Evolutionary conservation across 2,888 invertebrate genomes (phyloP), one percentile per base, ranked within the genome.

Genomic region (Diplolepis rosae): DNA sequence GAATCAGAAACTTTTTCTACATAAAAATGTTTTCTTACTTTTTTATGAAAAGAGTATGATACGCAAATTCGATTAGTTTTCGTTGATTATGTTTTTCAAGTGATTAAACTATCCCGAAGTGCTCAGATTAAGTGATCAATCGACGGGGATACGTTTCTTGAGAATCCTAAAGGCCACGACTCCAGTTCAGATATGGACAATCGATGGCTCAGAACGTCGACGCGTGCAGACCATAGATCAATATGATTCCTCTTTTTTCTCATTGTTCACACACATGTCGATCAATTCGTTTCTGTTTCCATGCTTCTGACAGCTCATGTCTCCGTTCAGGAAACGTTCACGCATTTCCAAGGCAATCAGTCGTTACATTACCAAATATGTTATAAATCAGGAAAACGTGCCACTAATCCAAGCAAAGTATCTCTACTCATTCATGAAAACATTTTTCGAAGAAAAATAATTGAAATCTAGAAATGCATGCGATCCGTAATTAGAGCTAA

Each of bases 271-370:
- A 66, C 75, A 69, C 70, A 24, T 54, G 35, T 70, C 70, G 66
- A 52, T 67, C 67, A 70, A 67, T 73, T 73, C 75, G 73, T 78
- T 78, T 78, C 74, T 77, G 67, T 75, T 74, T 78, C 77, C 77
- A 71, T 77, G 77, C 22, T 35, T 61, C 61, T 61, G 61, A 61
- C 39, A 24, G 61, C 79, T 75, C 74, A 81, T 79, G 80, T 81
- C 84, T 84, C 79, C 81, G 81, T 71, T 78, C 85, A 83, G 87
- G 85, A 87, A 86, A 84, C 83, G 84, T 85, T 84, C 84, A 82
- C 79, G 82, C 84, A 80, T 80, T 79, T 77, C 77, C 79, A 77
- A 81, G 79, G 77, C 80, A 82, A 83, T 83, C 80, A 75, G 56
- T 71, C 67, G 70, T 66, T 68, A 22, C 52, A 18, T 69, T 67